Evolutionary conservation across 2,888 invertebrate genomes (phyloP).

Genomic region (Dynastes grantii): DNA sequence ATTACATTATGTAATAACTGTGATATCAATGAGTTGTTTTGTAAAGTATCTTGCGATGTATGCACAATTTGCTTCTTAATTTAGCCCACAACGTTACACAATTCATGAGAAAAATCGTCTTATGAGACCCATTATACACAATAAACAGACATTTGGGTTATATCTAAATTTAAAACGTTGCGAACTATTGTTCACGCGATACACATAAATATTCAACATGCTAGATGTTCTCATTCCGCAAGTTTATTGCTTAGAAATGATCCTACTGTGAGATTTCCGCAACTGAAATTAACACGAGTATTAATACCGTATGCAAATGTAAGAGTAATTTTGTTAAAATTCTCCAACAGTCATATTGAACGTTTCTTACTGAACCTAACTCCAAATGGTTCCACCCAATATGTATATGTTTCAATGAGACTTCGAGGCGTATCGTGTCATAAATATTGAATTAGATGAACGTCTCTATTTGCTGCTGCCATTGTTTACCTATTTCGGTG

Average conservation of each 20-base stretch:
- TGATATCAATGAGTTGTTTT: background rate
- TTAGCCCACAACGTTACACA: background rate
- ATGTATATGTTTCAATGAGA: background rate
- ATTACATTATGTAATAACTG: background rate
- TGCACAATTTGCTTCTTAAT: background rate
- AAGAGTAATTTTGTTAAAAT: background rate
- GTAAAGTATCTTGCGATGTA: background rate
- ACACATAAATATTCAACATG: constrained; percentile 11
- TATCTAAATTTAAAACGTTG: background rate
- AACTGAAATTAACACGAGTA: background rate
- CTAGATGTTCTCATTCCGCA: background rate
- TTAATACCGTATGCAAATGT: constrained; percentile 11
- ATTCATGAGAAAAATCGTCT: background rate
- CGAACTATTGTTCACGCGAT: constrained; percentile 7
- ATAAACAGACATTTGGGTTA: background rate
- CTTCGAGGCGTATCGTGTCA: background rate
- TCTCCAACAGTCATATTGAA: background rate
- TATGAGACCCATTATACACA: background rate
- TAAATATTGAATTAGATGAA: constrained; percentile 8
- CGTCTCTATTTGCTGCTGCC: background rate
- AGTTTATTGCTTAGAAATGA: background rate
- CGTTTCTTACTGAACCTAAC: constrained; percentile 4
- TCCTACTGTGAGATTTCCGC: background rate
- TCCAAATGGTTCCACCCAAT: background rate
- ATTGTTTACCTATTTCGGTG: constrained; percentile 6